Base-by-base conservation (phyloP, 37 sponge, comb jelly and placozoan species). In the Theonella swinhoei region DNA sequence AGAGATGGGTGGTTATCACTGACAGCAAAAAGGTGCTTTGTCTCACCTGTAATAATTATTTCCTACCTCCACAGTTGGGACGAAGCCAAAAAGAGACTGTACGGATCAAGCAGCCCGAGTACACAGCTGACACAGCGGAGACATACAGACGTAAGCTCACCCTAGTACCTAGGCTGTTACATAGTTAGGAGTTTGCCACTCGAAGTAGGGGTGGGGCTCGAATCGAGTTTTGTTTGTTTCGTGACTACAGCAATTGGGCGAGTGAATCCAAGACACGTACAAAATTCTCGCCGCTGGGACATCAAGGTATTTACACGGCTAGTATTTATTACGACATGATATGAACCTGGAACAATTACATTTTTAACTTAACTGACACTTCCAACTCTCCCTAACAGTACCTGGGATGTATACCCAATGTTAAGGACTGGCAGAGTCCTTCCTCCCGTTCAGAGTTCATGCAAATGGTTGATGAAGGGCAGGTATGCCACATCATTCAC, bases 1-100 rank as follows among this genome's bases (percentile, higher is more conserved):
- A 92, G 1, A 71, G 81, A 38, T 95, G 93, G 93, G n/a, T 92
- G 59, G 72, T 88, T 36, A 78, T 95, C 33, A 86, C 93, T 66
- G 95, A 95, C 66, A 5, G 54, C 23, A 79, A 80, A 22, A 90
- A 85, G 33, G 54, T 47, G 7, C n/a, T n/a, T n/a, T n/a, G n/a
- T n/a, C n/a, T n/a, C n/a, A n/a, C 14, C 54, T 14, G 54, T 17
- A 47, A 17, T 47, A 47, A 14, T 14, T 47, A 47, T 17, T 14
- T 7, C 14, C 7, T 14, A 47, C 7, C 54, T 7, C 7, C 54
- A 5, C 68, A 80, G 80, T 80, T 80, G 47, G 70, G 80, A 38
- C 80, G 70, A 2, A 33, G 58, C 19, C 82, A 37, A 39, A 70
- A 36, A 39, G 32, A 11, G 31, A 70, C 25, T 29, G 62, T 58